These are phyloP conservation scores for Astyanax mexicanus DNA, from an alignment of 2,797 vertebrate species.

Conservation along the genomic window DNA sequence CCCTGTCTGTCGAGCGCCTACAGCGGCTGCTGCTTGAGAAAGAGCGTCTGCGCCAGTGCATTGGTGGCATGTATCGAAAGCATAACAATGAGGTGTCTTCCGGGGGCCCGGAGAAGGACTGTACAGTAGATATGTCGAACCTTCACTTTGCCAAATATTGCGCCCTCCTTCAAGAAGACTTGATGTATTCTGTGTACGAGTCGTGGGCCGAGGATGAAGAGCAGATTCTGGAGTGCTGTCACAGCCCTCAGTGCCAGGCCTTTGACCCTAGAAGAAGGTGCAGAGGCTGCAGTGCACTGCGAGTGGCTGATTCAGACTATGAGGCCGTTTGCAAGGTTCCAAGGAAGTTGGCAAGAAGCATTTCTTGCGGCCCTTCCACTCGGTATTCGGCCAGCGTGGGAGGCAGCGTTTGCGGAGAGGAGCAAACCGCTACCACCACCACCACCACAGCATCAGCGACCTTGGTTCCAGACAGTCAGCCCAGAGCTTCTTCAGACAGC, in stretches of 20 bases:
- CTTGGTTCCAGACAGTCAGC: conserved; percentile 71
- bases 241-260: conserved; percentile 71
- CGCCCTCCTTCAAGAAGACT: conserved; percentile 89
- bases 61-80: conserved; percentile 85
- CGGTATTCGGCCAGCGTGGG: conserved; percentile 82
- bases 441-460: conserved; percentile 67
- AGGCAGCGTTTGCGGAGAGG: conserved; percentile 69
- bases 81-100: conserved; percentile 48
- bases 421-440: conserved; percentile 53
- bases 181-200: conserved; percentile 89
- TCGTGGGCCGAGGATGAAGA: conserved; percentile 87
- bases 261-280: conserved; percentile 79
- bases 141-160: conserved; percentile 86
- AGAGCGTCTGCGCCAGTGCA: conserved; percentile 89
- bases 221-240: conserved; percentile 71
- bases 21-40: conserved; percentile 92
- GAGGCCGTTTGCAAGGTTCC: conserved; percentile 95
- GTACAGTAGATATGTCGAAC: conserved; percentile 84
- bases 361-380: conserved; percentile 85
- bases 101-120: conserved; percentile 58
- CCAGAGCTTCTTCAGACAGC: conserved; percentile 73
- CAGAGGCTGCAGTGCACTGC: conserved; percentile 84
- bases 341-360: conserved; percentile 87
- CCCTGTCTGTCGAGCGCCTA: conserved; percentile 86
- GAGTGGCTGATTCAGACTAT: conserved; percentile 91